phyloP scores from a whole-genome alignment of 1,140 invertebrate genomes.

The Condylostylus longicornis region DNA sequence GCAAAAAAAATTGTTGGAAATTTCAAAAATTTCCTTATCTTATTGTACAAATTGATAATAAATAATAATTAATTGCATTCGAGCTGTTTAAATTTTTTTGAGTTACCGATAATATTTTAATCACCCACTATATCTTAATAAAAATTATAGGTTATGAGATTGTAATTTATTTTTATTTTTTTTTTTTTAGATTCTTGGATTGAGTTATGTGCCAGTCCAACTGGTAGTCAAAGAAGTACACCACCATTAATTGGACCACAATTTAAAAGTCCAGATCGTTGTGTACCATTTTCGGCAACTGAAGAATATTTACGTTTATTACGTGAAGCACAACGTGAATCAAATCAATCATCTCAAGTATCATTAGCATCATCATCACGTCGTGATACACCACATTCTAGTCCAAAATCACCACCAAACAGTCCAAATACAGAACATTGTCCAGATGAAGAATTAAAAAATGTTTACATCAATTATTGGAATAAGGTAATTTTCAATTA shows the following conservation, averaged over 20 bases:
- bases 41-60: no score
- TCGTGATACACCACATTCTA: constrained; percentile 44
- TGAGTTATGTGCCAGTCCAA: constrained; percentile 46
- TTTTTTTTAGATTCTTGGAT: constrained; percentile 69
- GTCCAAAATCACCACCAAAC: constrained; percentile 81
- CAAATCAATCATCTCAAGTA: constrained; percentile 65
- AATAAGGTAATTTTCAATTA: constrained; percentile 36
- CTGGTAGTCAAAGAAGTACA: no score
- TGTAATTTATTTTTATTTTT: constrained; percentile 8
- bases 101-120: no score
- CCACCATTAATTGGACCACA: constrained; percentile 34
- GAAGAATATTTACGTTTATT: constrained; percentile 72
- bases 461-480: constrained; percentile 67
- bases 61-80: no score
- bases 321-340: constrained; percentile 72
- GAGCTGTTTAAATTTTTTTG: no score
- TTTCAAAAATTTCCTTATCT: no score
- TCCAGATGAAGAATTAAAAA: constrained; percentile 53
- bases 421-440: constrained; percentile 68
- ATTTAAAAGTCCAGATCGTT: constrained; percentile 45
- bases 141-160: no score
- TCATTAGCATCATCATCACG: constrained; percentile 69
- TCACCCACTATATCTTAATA: no score
- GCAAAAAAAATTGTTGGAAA: no score
- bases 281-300: constrained; percentile 41